Percentiles rank a stretch among this genome's conserved stretches.
phyloP scores from a whole-genome alignment of 2,113 vertebrate genomes.

The Nibea coibor region DNA sequence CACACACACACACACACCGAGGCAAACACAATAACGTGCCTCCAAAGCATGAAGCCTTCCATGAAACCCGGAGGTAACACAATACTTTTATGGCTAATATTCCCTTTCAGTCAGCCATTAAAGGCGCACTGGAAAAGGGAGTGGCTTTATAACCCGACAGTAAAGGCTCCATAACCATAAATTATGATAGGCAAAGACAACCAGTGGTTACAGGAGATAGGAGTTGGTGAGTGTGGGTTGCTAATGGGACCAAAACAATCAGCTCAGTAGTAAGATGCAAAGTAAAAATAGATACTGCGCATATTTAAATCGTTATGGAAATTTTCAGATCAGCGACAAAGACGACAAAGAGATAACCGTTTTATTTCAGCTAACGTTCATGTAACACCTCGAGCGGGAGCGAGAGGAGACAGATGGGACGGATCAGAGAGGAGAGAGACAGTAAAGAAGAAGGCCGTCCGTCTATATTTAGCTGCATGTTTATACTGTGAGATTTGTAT shows the following conservation, averaged over 20 bases:
- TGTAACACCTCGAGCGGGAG: neutral
- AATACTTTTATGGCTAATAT: conserved; percentile 47
- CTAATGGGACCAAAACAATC: conserved; percentile 35
- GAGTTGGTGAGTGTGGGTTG: conserved; percentile 18
- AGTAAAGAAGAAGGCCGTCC: neutral
- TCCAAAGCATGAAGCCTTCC: conserved; percentile 13
- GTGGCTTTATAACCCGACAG: conserved; percentile 38
- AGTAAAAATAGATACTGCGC: neutral
- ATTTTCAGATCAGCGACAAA: conserved; percentile 2
- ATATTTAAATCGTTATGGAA: conserved; percentile 29
- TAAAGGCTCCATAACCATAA: conserved; percentile 51
- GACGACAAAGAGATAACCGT: neutral
- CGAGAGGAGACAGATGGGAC: neutral
- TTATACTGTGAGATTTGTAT: conserved; percentile 36
- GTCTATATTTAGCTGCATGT: conserved; percentile 52
- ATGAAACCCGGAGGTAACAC: conserved; percentile 50
- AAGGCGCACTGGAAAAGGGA: conserved; percentile 54
- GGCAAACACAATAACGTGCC: conserved; percentile 27
- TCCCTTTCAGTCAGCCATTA: conserved; percentile 51
- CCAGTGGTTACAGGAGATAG: conserved; percentile 26
- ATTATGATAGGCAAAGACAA: conserved; percentile 17
- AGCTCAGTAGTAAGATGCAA: conserved; percentile 9
- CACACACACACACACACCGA: conserved; percentile 19
- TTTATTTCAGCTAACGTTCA: neutral
- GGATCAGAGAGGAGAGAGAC: conserved; percentile 20